A percentile compares a stretch with the other conserved stretches of the same genome.
These are phyloP conservation scores for Melanotaenia pygmaea DNA, from an alignment of 2,797 vertebrate genomes.

Conservation along the genomic window DNA sequence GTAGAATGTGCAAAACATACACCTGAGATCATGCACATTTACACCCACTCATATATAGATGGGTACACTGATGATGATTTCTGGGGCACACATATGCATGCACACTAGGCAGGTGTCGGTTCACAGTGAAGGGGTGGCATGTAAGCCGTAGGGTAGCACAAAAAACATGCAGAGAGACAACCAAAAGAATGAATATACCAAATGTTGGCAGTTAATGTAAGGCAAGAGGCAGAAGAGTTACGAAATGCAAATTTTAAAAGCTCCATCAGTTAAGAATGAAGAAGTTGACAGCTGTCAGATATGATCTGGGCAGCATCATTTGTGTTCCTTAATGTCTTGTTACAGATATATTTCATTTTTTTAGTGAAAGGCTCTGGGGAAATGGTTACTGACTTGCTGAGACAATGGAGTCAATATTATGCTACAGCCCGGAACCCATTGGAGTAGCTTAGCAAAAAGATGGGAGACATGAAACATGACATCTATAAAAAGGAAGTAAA, in stretches of 20 bases:
- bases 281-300: slow-evolving; percentile 35
- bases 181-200: slow-evolving; percentile 27
- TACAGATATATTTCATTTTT: slow-evolving; percentile 7
- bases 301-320: slow-evolving; percentile 27
- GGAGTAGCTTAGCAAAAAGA: slow-evolving; percentile 8
- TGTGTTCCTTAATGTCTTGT: slow-evolving; percentile 16
- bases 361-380: slow-evolving; percentile 6
- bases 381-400: slow-evolving; percentile 13
- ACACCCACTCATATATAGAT: slow-evolving; percentile 49
- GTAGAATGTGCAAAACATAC: slow-evolving; percentile 47
- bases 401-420: slow-evolving; percentile 4
- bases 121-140: slow-evolving; percentile 71
- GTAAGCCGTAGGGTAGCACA: slow-evolving; percentile 40
- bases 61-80: slow-evolving; percentile 25
- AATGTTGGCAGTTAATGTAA: slow-evolving; percentile 64
- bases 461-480: not conserved
- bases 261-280: slow-evolving; percentile 20
- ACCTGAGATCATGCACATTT: slow-evolving; percentile 72
- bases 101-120: slow-evolving; percentile 64
- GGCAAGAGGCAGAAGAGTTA: slow-evolving; percentile 68
- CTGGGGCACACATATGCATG: slow-evolving; percentile 26
- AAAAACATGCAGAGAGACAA: slow-evolving; percentile 59
- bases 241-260: slow-evolving; percentile 42
- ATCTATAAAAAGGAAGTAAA: not conserved
- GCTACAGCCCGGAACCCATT: slow-evolving; percentile 15